Evolutionary conservation across 2,113 vertebrate genomes (phyloP).

Genomic region (Cynoglossus semilaevis): DNA sequence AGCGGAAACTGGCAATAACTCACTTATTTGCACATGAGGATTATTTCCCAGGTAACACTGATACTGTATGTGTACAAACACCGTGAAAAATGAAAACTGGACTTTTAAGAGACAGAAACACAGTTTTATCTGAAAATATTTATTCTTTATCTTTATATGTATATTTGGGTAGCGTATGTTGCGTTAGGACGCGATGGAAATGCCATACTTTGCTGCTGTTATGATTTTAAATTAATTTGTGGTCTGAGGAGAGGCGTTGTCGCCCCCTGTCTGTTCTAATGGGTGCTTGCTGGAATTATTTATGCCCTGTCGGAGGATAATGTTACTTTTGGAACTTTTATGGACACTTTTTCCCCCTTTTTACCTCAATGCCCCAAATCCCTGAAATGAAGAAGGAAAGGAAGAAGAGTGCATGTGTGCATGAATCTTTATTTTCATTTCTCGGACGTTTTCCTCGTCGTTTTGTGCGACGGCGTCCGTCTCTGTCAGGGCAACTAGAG

Average conservation of each 20-base stretch:
- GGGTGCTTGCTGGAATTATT: conserved; percentile 71
- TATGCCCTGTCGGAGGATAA: conserved; percentile 63
- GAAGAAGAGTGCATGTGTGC: conserved; percentile 50
- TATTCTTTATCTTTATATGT: conserved; percentile 79
- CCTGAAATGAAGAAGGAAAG: conserved; percentile 34
- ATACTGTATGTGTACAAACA: conserved; percentile 56
- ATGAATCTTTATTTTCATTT: conserved; percentile 53
- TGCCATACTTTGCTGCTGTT: conserved; percentile 80
- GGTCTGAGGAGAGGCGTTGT: conserved; percentile 47
- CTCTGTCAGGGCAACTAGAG: conserved; percentile 51
- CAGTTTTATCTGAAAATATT: conserved; percentile 76
- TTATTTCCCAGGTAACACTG: conserved; percentile 77
- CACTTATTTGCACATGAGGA: conserved; percentile 86
- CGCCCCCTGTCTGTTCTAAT: conserved; percentile 53
- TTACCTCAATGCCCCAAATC: conserved; percentile 79
- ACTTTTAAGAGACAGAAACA: conserved; percentile 64
- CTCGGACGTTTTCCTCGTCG: conserved; percentile 21
- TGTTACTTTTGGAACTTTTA: conserved; percentile 54
- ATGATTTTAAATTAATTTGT: conserved; percentile 72
- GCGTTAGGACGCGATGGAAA: conserved; percentile 73
- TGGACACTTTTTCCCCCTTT: conserved; percentile 53
- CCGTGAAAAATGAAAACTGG: conserved; percentile 53
- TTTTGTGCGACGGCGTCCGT: conserved; percentile 32
- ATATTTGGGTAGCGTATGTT: conserved; percentile 84
- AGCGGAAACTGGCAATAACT: conserved; percentile 74